Base-by-base conservation (phyloP, 2,113 vertebrate species). In the Pterocles gutturalis region DNA sequence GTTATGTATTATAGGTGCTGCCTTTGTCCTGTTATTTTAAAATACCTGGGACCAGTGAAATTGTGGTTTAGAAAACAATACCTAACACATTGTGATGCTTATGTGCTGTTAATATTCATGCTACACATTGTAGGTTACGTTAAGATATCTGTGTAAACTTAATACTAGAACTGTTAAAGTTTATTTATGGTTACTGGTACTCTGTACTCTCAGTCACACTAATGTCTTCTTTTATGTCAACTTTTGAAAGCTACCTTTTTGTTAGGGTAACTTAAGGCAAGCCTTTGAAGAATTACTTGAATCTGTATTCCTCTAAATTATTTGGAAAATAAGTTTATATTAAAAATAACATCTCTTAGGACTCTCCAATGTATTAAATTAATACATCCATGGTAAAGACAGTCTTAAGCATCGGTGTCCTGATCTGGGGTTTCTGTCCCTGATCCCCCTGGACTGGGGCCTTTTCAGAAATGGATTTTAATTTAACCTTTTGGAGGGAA, bases 41-140 rank as follows among this genome's bases (percentile, higher is more conserved):
- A 97, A 95, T 94, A 89, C 85, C 58, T 91, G 97, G 97, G 97
- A 98, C 97, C 97, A 98, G 95, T 97, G 81, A 72, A 90, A 92
- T 86, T 93, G 92, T 87, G 81, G 73, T 88, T 93, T 93, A 98
- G 94, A 93, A 96, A 96, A 97, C 75, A 96, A 58, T 94, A 93
- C 92, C 49, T 73, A 53, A 80, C 43, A 80, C 14, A 64, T 84
- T 91, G 85, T 91, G 90, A 96, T 95, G 64, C 95, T 97, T 97
- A 77, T 95, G 80, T 96, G 83, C 89, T 96, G 86, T 94, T 93
- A 91, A 51, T 89, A 89, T 54, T 90, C 66, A 77, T 79, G 86
- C 58, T 83, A 69, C 93, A 34, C 66, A 65, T 79, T 75, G 69
- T 90, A 92, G 94, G 21, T 93, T 94, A 71, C 66, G 65, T 61